phyloP scores from a whole-genome alignment of 2,888 invertebrate genomes.

The Tipula vernalis region DNA sequence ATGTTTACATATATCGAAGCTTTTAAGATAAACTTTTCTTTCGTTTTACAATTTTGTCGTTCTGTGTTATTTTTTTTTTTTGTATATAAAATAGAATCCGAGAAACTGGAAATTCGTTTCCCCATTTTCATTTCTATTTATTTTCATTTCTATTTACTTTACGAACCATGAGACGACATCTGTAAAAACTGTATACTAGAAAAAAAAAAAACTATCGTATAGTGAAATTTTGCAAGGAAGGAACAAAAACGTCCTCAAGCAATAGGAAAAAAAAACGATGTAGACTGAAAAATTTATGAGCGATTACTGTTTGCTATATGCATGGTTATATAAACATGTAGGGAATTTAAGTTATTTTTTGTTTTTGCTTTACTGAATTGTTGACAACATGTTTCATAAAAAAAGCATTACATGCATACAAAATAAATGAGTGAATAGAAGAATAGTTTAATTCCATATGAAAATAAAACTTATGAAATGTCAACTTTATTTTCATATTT shows the following conservation, averaged over 20 bases:
- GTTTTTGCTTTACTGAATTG: not conserved
- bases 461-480: not conserved
- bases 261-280: not conserved
- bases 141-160: not conserved
- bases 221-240: not conserved
- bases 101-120: not conserved
- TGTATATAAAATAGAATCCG: not conserved
- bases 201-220: not conserved
- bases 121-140: not conserved
- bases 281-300: not conserved
- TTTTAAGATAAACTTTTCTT: not conserved
- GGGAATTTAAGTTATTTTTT: not conserved
- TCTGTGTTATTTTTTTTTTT: not conserved
- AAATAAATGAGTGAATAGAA: not conserved
- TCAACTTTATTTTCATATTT: not conserved
- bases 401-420: not conserved
- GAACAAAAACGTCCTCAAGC: not conserved
- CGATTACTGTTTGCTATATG: not conserved
- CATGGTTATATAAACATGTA: too few relatives aligned
- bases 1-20: not conserved
- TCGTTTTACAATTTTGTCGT: not conserved
- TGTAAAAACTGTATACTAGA: not conserved
- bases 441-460: not conserved
- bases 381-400: not conserved
- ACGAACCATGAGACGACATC: not conserved